Conservation (phyloP, 2,113 vertebrate genomes). For the Coracopsis vasa region DNA sequence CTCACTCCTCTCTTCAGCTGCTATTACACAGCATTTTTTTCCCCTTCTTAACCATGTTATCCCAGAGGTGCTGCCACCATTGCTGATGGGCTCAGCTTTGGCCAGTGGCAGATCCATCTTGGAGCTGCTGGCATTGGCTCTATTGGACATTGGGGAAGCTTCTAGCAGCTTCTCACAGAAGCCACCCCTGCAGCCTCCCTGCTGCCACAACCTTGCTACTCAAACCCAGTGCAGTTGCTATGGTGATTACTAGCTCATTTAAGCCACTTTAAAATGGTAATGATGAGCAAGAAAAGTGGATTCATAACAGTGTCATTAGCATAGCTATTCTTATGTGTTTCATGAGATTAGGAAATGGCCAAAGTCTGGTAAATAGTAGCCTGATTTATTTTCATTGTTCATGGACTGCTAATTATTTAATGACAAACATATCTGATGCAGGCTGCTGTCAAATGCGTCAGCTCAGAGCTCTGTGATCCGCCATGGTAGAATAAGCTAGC, state of each 20-base stretch:
- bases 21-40: not conserved
- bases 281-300: not conserved
- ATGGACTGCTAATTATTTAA: not conserved
- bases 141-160: not conserved
- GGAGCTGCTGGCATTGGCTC: not conserved
- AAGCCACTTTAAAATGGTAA: constrained; percentile 50
- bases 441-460: not conserved
- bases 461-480: not conserved
- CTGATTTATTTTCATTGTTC: not conserved
- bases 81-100: not conserved
- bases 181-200: not conserved
- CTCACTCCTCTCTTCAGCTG: not conserved
- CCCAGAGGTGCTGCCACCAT: not conserved
- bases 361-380: not conserved
- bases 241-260: constrained; percentile 51
- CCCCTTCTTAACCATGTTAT: not conserved
- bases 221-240: not conserved
- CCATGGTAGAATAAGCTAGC: not conserved
- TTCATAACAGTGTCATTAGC: constrained; percentile 40
- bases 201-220: not conserved
- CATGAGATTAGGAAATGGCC: not conserved
- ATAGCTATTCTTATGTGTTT: not conserved
- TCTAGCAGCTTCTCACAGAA: not conserved
- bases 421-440: not conserved
- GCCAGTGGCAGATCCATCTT: not conserved